phyloP scores from a whole-genome alignment of 2,888 invertebrate species.

The Poecilus cupreus region DNA sequence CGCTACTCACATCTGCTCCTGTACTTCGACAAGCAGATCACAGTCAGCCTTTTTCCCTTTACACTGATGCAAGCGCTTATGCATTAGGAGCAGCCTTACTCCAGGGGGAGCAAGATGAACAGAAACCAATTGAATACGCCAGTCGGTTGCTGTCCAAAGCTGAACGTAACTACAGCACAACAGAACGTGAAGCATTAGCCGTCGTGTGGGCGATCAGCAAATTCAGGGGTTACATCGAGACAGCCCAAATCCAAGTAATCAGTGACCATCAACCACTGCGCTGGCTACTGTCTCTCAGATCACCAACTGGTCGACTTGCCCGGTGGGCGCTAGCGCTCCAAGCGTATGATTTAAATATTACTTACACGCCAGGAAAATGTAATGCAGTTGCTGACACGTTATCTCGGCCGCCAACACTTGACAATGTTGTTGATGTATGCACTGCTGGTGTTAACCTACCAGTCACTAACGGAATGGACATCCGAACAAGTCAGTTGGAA shows the following conservation, averaged over 20 bases:
- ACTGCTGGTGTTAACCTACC: background rate
- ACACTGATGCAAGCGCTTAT: slow-evolving; percentile 39
- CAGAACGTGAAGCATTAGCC: slow-evolving; percentile 64
- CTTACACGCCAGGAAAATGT: slow-evolving; percentile 67
- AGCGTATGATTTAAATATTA: slow-evolving; percentile 66
- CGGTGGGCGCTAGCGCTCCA: slow-evolving; percentile 70
- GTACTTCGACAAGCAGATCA: slow-evolving; percentile 62
- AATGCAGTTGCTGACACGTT: slow-evolving; percentile 69
- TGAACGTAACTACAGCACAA: slow-evolving; percentile 64
- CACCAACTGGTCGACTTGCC: slow-evolving; percentile 68
- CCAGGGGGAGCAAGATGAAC: slow-evolving; percentile 47
- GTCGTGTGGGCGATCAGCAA: slow-evolving; percentile 65
- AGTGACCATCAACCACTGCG: slow-evolving; percentile 71
- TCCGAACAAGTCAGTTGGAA: background rate
- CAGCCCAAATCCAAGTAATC: slow-evolving; percentile 65
- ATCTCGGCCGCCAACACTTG: slow-evolving; percentile 62
- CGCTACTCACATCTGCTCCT: slow-evolving; percentile 41
- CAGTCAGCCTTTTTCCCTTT: slow-evolving; percentile 60
- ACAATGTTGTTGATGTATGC: background rate
- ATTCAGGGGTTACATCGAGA: slow-evolving; percentile 68
- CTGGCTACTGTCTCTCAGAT: slow-evolving; percentile 69
- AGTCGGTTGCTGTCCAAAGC: background rate
- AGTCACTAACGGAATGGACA: background rate
- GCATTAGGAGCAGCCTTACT: slow-evolving; percentile 22
- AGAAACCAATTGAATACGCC: slow-evolving; percentile 43